Evolutionary conservation across 2,797 vertebrate genomes (phyloP).

Genomic region (Heliangelus exortis): DNA sequence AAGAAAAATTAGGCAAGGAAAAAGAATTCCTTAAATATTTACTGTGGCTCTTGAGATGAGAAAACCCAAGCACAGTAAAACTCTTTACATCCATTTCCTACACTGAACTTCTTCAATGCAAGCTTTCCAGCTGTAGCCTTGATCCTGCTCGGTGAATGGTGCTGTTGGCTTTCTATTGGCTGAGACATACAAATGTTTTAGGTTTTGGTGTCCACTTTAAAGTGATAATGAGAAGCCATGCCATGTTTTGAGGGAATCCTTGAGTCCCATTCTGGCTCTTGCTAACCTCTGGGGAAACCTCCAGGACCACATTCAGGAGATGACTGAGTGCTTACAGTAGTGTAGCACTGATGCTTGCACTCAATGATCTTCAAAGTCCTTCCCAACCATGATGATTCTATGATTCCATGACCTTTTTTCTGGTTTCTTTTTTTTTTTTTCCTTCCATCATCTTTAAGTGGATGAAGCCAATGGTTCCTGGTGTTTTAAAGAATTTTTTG

Average conservation of each 20-base stretch:
- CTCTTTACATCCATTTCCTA: not conserved
- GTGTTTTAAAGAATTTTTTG: not conserved
- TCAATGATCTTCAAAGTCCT: too few species aligned
- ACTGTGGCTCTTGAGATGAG: not conserved
- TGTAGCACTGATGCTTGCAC: too few species aligned
- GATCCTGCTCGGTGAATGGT: rapidly evolving
- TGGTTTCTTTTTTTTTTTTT: too few species aligned
- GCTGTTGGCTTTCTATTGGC: not conserved
- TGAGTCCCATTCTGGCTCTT: not conserved
- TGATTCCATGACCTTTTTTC: too few species aligned
- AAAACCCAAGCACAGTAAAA: not conserved
- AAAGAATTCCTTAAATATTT: not conserved
- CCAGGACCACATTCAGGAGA: not conserved
- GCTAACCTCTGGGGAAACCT: not conserved
- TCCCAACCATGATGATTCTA: too few species aligned
- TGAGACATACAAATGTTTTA: not conserved
- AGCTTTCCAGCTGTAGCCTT: not conserved
- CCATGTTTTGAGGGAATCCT: not conserved
- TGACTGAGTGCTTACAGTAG: too few species aligned
- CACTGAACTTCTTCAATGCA: not conserved
- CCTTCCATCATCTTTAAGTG: too few species aligned
- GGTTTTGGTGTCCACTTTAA: not conserved
- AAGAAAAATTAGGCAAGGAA: not conserved
- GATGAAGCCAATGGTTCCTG: not conserved
- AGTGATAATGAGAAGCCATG: not conserved